These are phyloP conservation scores for Endomychus coccineus DNA, from an alignment of 2,888 invertebrate species.

Conservation along the genomic window DNA sequence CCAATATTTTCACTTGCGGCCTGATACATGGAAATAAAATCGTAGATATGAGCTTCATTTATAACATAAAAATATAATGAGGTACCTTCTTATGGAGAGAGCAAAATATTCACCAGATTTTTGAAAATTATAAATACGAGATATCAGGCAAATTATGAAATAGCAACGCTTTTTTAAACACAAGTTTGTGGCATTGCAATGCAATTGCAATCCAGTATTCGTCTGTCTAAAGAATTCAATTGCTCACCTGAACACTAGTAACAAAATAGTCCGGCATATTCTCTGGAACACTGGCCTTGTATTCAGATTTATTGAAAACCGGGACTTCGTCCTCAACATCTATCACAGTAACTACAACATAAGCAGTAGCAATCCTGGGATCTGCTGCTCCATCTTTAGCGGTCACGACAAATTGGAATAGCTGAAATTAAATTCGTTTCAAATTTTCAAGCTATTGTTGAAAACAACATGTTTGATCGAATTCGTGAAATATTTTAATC, in stretches of 20 bases:
- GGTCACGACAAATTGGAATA: constrained; percentile 77
- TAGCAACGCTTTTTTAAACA: constrained; percentile 1
- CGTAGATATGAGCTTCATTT: too few species aligned
- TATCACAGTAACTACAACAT: constrained; percentile 70
- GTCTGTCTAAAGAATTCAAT: too few species aligned
- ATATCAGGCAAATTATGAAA: too few species aligned
- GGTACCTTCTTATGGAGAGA: too few species aligned
- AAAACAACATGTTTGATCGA: too few species aligned
- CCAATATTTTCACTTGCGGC: too few species aligned
- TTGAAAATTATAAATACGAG: too few species aligned
- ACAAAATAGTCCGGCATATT: constrained; percentile 73
- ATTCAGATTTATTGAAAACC: constrained; percentile 62
- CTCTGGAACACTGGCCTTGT: constrained; percentile 78
- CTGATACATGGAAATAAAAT: too few species aligned
- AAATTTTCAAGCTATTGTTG: too few species aligned
- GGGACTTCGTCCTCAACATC: constrained; percentile 82
- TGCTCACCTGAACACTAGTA: constrained; percentile 65
- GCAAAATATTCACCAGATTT: too few species aligned
- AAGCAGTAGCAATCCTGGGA: constrained; percentile 77
- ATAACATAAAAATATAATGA: too few species aligned
- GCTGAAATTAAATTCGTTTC: constrained; percentile 44
- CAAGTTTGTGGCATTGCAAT: constrained; percentile 4
- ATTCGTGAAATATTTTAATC: too few species aligned
- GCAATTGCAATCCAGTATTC: constrained; percentile 2
- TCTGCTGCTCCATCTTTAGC: constrained; percentile 84